Conservation (phyloP, 35 echinoderm and acorn worm species). For the Holothuria glaberrima region DNA sequence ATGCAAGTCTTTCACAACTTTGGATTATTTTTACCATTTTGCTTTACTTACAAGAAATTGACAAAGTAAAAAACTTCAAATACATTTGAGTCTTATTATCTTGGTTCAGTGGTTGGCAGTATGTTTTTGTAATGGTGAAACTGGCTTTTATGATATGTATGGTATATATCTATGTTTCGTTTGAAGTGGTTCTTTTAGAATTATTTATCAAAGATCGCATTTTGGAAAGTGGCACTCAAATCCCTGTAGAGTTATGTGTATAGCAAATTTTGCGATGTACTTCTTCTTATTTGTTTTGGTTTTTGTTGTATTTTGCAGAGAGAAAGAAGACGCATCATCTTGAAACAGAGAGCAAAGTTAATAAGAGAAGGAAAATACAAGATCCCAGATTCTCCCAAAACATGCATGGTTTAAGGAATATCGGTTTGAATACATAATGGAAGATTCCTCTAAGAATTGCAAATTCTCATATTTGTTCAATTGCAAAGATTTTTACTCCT, state of each 20-base stretch:
- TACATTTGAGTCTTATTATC: too few relatives aligned
- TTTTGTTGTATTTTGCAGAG: background rate
- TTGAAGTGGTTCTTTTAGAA: too few relatives aligned
- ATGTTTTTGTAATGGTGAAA: background rate
- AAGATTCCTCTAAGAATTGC: too few relatives aligned
- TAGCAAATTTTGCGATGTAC: background rate
- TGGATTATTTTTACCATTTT: background rate
- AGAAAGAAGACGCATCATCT: slow-evolving; percentile 9
- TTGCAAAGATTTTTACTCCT: too few relatives aligned
- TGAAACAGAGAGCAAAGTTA: slow-evolving; percentile 10
- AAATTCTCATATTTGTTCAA: too few relatives aligned
- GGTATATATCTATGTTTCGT: background rate
- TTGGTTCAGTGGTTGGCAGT: too few relatives aligned
- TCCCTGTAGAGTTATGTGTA: too few relatives aligned
- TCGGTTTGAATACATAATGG: too few relatives aligned
- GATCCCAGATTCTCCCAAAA: slow-evolving; percentile 30
- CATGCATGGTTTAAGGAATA: slow-evolving; percentile 4
- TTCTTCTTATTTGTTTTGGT: background rate
- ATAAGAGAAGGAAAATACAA: slow-evolving; percentile 20
- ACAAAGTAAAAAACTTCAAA: too few relatives aligned
- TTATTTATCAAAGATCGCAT: too few relatives aligned
- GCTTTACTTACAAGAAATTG: too few relatives aligned
- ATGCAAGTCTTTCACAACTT: background rate
- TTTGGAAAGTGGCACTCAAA: too few relatives aligned
- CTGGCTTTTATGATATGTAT: background rate